phyloP scores from a whole-genome alignment of 2,888 invertebrate species.

The Thera britannica region DNA sequence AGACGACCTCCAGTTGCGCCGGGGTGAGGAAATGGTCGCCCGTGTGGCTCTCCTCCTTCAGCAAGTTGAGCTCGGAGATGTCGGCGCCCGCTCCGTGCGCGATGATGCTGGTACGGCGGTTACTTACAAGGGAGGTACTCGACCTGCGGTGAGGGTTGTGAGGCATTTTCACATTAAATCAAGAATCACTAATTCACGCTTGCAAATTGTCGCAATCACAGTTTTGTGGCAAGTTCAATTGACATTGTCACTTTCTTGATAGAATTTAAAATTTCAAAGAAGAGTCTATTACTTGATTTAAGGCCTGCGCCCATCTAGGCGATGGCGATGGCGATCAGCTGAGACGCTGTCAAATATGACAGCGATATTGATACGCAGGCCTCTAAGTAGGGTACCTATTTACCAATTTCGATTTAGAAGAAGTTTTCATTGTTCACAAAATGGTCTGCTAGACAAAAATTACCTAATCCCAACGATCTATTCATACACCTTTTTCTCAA shows the following conservation, averaged over 20 bases:
- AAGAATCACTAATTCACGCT: background rate
- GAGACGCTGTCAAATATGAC: no score
- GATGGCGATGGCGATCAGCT: no score
- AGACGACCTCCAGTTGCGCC: conserved; percentile 70
- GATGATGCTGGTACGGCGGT: conserved; percentile 29
- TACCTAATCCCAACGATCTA: no score
- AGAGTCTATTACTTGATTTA: background rate
- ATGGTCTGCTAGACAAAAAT: no score
- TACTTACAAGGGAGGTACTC: conserved; percentile 50
- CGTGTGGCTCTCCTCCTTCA: conserved; percentile 70
- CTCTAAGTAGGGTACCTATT: no score
- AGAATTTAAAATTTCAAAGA: conserved; percentile 2
- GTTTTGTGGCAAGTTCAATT: background rate
- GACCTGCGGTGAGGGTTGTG: conserved; percentile 49
- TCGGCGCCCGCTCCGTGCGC: conserved; percentile 48
- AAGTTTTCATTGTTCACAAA: no score
- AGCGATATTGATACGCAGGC: no score
- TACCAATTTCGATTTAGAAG: no score
- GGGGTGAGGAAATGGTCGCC: conserved; percentile 77
- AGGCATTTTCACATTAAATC: conserved; percentile 48
- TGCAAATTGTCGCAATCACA: background rate
- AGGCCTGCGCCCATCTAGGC: no score
- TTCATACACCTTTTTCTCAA: no score
- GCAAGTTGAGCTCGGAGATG: conserved; percentile 56
- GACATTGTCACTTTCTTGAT: conserved; percentile 7